Base-by-base conservation (phyloP, 2,113 vertebrate species). In the Ibidorhyncha struthersii region DNA sequence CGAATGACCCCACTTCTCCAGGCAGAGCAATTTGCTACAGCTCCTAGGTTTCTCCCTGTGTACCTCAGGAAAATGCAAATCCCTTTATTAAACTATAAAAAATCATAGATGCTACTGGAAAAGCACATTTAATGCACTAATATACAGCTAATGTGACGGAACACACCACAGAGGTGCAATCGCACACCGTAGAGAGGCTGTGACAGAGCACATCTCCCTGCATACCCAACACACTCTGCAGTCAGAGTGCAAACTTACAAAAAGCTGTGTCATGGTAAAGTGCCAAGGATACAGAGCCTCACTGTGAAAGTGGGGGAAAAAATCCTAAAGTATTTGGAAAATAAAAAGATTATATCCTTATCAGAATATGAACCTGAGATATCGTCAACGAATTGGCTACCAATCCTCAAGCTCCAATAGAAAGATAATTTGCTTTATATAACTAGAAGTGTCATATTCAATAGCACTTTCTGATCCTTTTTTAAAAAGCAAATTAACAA, bases 401-500 rank as follows among this genome's bases (percentile, higher is more conserved):
- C 32, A 36, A 40, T 40, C 41, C 93, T 27, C 29, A 30, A 76
- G 82, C 53, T 59, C 61, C 72, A 29, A 13, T 1, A 82, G 63
- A 61, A 94, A 92, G 72, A 14, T 94, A 67, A 89, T 96, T 90
- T 94, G 77, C 34, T 69, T 62, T 69, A 2, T 73, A 14, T 85
- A 96, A 96, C 95, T 90, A 72, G 50, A 90, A 84, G 70, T 96
- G 96, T 87, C 96, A 96, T 95, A 90, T 93, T 94, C 94, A 94
- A 87, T 95, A 84, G 72, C 81, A 80, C 89, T 82, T 91, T 56
- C 89, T 47, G 58, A 77, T 95, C 84, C 73, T 20, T 89, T 92
- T 89, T 81, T 27, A 10, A 88, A 14, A 71, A 70, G 58, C 71
- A 32, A 89, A 86, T 82, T 91, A 87, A 78, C 83, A 80, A 92